These are phyloP conservation scores for Phyllostomus discolor DNA, from an alignment of 2,113 vertebrate species.

Conservation along the genomic window DNA sequence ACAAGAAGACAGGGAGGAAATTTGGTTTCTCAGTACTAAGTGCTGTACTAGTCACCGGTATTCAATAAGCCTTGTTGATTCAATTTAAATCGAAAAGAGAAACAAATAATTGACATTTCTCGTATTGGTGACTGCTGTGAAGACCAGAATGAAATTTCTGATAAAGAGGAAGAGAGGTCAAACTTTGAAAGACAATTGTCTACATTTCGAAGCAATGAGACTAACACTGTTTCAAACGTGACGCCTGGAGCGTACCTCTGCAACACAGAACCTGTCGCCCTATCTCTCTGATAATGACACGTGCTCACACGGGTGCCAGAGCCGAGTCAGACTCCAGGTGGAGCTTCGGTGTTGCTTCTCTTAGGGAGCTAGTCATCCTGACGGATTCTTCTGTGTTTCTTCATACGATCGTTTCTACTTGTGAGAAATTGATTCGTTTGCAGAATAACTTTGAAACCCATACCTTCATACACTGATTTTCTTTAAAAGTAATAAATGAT, in stretches of 20 bases:
- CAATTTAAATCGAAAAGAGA: conserved; percentile 42
- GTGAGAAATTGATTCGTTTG: neutral
- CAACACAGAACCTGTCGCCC: neutral
- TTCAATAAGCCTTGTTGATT: conserved; percentile 10
- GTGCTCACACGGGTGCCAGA: neutral
- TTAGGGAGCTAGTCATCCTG: neutral
- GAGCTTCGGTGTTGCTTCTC: neutral
- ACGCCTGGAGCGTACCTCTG: neutral
- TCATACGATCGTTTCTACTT: conserved; percentile 5
- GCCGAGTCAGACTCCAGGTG: neutral
- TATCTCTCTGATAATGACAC: neutral
- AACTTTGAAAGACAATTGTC: neutral
- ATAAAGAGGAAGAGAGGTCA: conserved; percentile 20
- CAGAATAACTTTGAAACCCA: conserved; percentile 57
- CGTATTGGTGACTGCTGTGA: neutral
- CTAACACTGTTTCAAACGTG: neutral
- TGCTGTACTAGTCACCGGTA: neutral
- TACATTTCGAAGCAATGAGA: neutral
- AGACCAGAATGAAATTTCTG: conserved; percentile 35
- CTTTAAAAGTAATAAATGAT: conserved; percentile 46
- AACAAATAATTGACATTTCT: conserved; percentile 27
- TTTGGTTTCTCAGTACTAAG: neutral
- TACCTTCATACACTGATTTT: conserved; percentile 62
- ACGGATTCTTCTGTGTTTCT: neutral
- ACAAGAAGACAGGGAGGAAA: conserved; percentile 29